Evolutionary conservation across 2,113 vertebrate genomes (phyloP).

Genomic region (Antennarius striatus): DNA sequence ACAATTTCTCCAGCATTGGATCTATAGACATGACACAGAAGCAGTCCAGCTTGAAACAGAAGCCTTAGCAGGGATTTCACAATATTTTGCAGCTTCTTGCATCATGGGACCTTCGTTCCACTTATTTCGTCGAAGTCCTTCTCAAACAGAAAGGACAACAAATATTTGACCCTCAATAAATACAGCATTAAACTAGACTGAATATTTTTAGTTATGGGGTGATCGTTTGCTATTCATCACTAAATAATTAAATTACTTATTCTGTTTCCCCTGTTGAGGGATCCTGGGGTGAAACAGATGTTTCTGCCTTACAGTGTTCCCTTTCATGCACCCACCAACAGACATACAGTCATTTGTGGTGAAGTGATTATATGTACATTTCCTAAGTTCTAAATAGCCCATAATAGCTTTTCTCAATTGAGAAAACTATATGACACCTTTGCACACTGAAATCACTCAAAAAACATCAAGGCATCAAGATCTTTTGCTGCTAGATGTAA

Average conservation of each 20-base stretch:
- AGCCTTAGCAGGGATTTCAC: conserved; percentile 5
- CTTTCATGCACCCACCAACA: conserved; percentile 13
- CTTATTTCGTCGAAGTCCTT: conserved; percentile 10
- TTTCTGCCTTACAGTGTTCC: conserved; percentile 31
- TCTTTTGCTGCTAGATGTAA: too few species aligned
- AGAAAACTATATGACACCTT: too few species aligned
- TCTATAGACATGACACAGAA: conserved; percentile 2
- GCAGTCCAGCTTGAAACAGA: conserved; percentile 1
- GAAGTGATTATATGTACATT: not conserved
- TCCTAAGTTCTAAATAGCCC: too few species aligned
- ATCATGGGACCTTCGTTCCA: conserved; percentile 23
- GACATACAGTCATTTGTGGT: not conserved
- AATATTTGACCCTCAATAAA: conserved; percentile 2
- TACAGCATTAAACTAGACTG: not conserved
- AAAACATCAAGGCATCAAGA: too few species aligned
- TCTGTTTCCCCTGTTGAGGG: not conserved
- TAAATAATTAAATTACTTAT: conserved; percentile 15
- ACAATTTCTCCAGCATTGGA: conserved; percentile 1
- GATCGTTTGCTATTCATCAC: conserved; percentile 18
- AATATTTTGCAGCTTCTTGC: conserved; percentile 39
- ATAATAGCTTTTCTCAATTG: too few species aligned
- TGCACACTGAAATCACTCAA: too few species aligned
- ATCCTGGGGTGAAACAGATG: conserved; percentile 50
- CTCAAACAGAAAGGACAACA: not conserved
- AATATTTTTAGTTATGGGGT: not conserved